These are phyloP conservation scores for Ochropleura leucogaster DNA, from an alignment of 2,888 invertebrate species.

Conservation along the genomic window DNA sequence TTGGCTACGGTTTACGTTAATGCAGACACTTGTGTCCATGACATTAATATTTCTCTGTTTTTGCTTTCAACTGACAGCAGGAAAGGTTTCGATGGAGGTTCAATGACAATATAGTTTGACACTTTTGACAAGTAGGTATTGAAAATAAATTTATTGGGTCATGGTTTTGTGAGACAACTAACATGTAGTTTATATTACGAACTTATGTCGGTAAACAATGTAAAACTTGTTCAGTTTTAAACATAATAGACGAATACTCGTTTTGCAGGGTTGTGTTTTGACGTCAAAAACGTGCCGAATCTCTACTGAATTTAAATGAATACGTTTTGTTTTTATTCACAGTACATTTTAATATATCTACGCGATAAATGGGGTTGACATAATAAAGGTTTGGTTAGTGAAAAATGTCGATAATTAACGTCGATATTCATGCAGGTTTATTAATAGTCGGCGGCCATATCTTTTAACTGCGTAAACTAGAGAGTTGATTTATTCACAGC, in stretches of 20 bases:
- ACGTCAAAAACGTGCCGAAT: slow-evolving; percentile 21
- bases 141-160: slow-evolving; percentile 8
- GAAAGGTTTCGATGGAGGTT: neutral
- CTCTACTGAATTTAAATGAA: slow-evolving; percentile 10
- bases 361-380: neutral
- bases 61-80: slow-evolving; percentile 10
- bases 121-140: neutral
- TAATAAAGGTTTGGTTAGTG: neutral
- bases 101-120: neutral
- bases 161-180: neutral
- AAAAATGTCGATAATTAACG: neutral
- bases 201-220: neutral
- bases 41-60: slow-evolving; percentile 35
- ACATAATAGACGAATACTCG: no score
- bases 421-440: neutral
- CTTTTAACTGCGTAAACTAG: no score
- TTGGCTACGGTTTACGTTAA: slow-evolving; percentile 20
- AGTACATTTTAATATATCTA: slow-evolving; percentile 2
- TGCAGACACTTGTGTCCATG: slow-evolving; percentile 25
- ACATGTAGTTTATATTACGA: neutral
- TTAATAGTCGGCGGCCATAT: no score
- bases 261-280: neutral
- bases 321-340: neutral
- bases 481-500: no score
- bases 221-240: neutral